Base-by-base conservation (phyloP, 2,113 vertebrate genomes). In the Oplegnathus fasciatus region DNA sequence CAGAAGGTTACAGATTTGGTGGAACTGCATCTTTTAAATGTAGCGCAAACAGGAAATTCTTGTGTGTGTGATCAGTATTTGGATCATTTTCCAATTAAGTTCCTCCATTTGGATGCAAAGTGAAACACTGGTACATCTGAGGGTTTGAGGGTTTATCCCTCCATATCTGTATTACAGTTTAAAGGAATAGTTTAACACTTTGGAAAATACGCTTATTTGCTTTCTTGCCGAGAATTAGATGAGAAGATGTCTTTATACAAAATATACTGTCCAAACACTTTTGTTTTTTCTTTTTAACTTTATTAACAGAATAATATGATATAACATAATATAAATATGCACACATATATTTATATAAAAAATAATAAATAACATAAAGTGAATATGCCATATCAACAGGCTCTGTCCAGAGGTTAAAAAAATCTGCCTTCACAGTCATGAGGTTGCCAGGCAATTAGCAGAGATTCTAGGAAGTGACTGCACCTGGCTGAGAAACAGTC, bases 1-100 rank as follows among this genome's bases (percentile, higher is more conserved):
- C 64, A 26, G 44, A 69, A 24, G 42, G 60, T 77, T 80, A 24
- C 24, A 67, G 26, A 57, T 71, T 50, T 26, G 44, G 14, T 50
- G 18, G 17, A 73, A 61, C 9, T 66, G 1, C 30, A 15, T 60
- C 22, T 62, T 46, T 2, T 57, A 17, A 30, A 67, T 24, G 46
- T 44, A 66, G 18, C 17, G 28, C 7, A 18, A 20, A 40, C 30
- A 20, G n/a, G 5, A 24, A 78, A 26, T 13, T 24, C 22, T 30
- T 50, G 22, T 30, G 2, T 34, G 7, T 61, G 28, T n/a, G 14
- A 69, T 5, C 28, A 15, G 0, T 18, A 55, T 52, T 22, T 66
- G 11, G 10, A 48, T 55, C 26, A 26, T 67, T 34, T 55, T 68
- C 44, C 22, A 57, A 4, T 54, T 67, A 37, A 54, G 4, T 71